Evolutionary conservation across 2,113 vertebrate genomes (phyloP).

Genomic region (Lathamus discolor): DNA sequence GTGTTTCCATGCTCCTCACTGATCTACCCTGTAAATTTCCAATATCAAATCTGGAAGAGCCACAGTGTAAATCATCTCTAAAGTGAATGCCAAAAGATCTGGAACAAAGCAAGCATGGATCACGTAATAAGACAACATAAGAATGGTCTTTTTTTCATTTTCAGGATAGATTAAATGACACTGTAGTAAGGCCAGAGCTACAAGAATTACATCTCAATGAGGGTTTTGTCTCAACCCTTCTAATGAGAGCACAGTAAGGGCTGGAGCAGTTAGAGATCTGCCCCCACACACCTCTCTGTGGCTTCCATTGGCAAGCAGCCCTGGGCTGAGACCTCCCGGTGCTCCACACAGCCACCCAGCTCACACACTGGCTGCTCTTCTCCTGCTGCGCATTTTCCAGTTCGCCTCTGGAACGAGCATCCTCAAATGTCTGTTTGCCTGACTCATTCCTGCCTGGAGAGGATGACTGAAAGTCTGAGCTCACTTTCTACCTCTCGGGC

Average conservation of each 20-base stretch:
- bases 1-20: accelerated
- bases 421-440: not conserved
- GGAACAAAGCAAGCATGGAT: not conserved
- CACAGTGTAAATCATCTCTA: not conserved
- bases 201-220: not conserved
- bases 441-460: constrained; percentile 44
- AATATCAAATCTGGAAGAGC: not conserved
- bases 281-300: not conserved
- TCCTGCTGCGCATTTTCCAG: not conserved
- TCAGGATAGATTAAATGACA: not conserved
- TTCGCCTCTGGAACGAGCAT: not conserved
- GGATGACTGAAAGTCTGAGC: not conserved
- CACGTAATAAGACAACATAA: not conserved
- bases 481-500: not conserved
- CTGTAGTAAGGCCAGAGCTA: not conserved
- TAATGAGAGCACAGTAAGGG: accelerated
- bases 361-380: not conserved
- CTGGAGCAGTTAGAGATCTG: not conserved
- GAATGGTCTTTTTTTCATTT: not conserved
- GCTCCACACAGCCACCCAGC: accelerated
- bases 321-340: not conserved
- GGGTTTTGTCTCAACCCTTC: not conserved
- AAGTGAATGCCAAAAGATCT: not conserved
- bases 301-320: not conserved
- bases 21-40: not conserved